These are phyloP conservation scores for Penaeus vannamei DNA, from an alignment of 1,140 invertebrate genomes.

Conservation along the genomic window DNA sequence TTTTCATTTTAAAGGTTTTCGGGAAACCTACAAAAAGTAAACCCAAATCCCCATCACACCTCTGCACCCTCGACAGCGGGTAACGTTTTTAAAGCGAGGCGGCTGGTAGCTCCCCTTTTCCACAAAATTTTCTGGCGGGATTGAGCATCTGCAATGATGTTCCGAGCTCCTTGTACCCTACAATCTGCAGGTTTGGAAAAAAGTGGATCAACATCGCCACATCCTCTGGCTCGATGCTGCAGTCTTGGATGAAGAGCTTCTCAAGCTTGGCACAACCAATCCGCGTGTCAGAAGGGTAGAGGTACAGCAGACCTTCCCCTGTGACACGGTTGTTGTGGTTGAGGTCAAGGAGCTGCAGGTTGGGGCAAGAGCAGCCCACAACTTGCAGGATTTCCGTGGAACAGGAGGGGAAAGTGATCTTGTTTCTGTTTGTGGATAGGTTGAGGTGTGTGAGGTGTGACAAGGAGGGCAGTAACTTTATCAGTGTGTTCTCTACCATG, in stretches of 20 bases:
- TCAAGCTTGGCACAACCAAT: slow-evolving; percentile 45
- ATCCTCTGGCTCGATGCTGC: slow-evolving; percentile 53
- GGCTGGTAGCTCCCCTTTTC: neutral
- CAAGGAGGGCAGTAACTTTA: slow-evolving; percentile 41
- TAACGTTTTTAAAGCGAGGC: slow-evolving; percentile 46
- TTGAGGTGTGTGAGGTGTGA: slow-evolving; percentile 40
- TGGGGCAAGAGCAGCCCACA: slow-evolving; percentile 46
- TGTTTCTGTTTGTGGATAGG: slow-evolving; percentile 44
- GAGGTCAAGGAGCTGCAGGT: slow-evolving; percentile 40
- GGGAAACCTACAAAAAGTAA: slow-evolving; percentile 36
- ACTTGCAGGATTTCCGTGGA: slow-evolving; percentile 34
- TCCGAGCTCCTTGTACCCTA: slow-evolving; percentile 52
- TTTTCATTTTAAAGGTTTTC: slow-evolving; percentile 55
- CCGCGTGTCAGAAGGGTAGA: slow-evolving; percentile 40
- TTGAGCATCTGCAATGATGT: slow-evolving; percentile 48
- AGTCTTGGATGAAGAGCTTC: slow-evolving; percentile 52
- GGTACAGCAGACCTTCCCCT: slow-evolving; percentile 39
- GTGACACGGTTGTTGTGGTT: slow-evolving; percentile 59
- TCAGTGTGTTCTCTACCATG: slow-evolving; percentile 35
- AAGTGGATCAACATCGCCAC: slow-evolving; percentile 56
- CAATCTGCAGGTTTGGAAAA: slow-evolving; percentile 43
- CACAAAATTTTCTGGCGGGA: slow-evolving; percentile 45
- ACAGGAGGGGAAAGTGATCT: slow-evolving; percentile 54
- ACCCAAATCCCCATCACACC: slow-evolving; percentile 55
- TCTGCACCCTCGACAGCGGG: slow-evolving; percentile 38